Evolutionary conservation across 2,797 vertebrate species (phyloP), one percentile per base, ranked within the genome.

Genomic region (Schizothorax lantsangensis): DNA sequence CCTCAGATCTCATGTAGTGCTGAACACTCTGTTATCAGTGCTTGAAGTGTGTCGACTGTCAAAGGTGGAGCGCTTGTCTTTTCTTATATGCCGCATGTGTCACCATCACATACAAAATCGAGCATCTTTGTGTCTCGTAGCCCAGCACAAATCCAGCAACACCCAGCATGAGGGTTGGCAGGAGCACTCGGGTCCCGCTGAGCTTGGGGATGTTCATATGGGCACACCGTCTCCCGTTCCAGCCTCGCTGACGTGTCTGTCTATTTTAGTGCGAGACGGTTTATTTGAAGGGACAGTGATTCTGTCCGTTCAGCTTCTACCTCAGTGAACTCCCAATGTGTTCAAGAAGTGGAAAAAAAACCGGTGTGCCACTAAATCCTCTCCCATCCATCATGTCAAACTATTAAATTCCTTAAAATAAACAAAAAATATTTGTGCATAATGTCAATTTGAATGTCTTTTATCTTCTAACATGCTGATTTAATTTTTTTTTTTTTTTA

Each of bases 131-230:
- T 84, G 77, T 80, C 75, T 87, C 38, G 68, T 84, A 87, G 54
- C 71, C 69, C 64, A 69, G 82, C 59, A 64, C 57, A 81, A 62
- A 84, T 79, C 59, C 86, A 74, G 47, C 71, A 59, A 66, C 69
- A 75, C 77, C 69, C 78, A 77, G 86, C 21, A 64, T 75, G 83
- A 79, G 54, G 54, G 68, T 49, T 84, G 86, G 81, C 75, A 87
- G 81, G 86, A 73, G 68, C 57, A 59, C 66, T 68, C 2, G 36
- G 71, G 62, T 79, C 78, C 79, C 21, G 45, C 83, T 84, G 86
- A 81, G 86, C 86, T 81, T 15, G 38, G 77, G 77, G 86, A 74
- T 84, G 86, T 87, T 84, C 81, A 26, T 84, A 77, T 81, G 69
- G 86, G 81, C 26, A 49, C 11, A 12, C 30, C n/a, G 43, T 75